Evolutionary conservation across 2,113 vertebrate species (phyloP).

Genomic region (Rynchops niger): DNA sequence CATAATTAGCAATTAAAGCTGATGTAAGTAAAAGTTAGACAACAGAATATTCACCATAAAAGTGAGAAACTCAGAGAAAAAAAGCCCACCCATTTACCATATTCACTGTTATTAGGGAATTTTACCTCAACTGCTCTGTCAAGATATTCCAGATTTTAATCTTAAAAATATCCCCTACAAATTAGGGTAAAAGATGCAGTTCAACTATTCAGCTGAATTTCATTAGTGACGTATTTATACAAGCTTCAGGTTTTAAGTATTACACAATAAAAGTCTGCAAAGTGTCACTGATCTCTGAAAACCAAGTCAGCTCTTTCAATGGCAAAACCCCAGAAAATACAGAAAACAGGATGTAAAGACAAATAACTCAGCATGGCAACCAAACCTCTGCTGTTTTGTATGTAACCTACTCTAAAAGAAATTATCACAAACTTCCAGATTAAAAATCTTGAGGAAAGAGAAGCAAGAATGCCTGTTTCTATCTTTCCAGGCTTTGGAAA

Average conservation of each 20-base stretch:
- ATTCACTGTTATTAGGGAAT: not conserved
- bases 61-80: not conserved
- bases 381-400: not conserved
- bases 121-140: not conserved
- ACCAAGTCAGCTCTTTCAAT: not conserved
- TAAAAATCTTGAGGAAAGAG: not conserved
- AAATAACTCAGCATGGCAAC: not conserved
- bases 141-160: not conserved
- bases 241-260: not conserved
- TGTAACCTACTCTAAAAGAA: not conserved
- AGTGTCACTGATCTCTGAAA: not conserved
- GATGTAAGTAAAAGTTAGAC: not conserved
- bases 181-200: not conserved
- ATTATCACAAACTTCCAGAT: accelerated
- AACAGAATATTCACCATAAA: not conserved
- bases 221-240: not conserved
- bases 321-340: accelerated
- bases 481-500: not conserved
- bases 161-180: not conserved
- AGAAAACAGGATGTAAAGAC: not conserved
- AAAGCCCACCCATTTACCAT: not conserved
- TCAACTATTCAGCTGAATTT: not conserved
- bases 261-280: not conserved
- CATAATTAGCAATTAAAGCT: not conserved
- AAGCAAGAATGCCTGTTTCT: not conserved